These are phyloP conservation scores for Drosophila pseudoobscura DNA, from an alignment of 1,140 invertebrate genomes.

Conservation along the genomic window DNA sequence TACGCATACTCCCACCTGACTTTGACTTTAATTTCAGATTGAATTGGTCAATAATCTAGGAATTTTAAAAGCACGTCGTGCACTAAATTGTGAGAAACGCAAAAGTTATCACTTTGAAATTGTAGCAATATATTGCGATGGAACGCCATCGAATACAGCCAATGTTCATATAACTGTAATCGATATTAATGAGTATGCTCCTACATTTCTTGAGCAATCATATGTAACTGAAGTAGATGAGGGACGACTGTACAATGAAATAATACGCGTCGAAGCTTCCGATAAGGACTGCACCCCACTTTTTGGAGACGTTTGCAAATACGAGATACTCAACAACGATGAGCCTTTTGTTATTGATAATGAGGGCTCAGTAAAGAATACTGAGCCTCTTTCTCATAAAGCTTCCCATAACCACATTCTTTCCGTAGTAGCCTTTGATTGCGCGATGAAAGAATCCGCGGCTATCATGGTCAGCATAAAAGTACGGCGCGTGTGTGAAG, in stretches of 20 bases:
- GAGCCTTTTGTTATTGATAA: conserved; percentile 97
- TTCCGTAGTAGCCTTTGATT: conserved; percentile 98
- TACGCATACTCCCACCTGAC: neutral
- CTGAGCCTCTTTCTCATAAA: conserved; percentile 95
- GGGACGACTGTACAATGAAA: conserved; percentile 94
- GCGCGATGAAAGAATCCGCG: conserved; percentile 94
- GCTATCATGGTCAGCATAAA: conserved; percentile 97
- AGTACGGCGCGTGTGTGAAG: conserved; percentile 85
- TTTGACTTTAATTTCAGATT: conserved; percentile 81
- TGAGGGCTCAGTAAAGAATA: conserved; percentile 95
- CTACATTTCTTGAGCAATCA: conserved; percentile 93
- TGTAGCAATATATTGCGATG: conserved; percentile 94
- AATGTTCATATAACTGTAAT: conserved; percentile 97
- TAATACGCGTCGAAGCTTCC: conserved; percentile 94
- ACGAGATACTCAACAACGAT: conserved; percentile 94
- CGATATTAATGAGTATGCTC: conserved; percentile 97
- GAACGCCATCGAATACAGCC: conserved; percentile 91
- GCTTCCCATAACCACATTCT: conserved; percentile 97
- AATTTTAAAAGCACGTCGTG: conserved; percentile 89
- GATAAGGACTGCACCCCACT: conserved; percentile 96
- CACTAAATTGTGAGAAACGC: conserved; percentile 96
- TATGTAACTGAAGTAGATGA: conserved; percentile 96
- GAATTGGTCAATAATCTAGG: conserved; percentile 84
- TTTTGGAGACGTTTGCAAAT: conserved; percentile 97
- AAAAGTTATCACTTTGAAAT: conserved; percentile 98